A percentile compares a stretch with the other conserved stretches of the same genome.
Evolutionary conservation across 2,888 invertebrate species (phyloP).

Genomic region (Pristionchus exspectatus): DNA sequence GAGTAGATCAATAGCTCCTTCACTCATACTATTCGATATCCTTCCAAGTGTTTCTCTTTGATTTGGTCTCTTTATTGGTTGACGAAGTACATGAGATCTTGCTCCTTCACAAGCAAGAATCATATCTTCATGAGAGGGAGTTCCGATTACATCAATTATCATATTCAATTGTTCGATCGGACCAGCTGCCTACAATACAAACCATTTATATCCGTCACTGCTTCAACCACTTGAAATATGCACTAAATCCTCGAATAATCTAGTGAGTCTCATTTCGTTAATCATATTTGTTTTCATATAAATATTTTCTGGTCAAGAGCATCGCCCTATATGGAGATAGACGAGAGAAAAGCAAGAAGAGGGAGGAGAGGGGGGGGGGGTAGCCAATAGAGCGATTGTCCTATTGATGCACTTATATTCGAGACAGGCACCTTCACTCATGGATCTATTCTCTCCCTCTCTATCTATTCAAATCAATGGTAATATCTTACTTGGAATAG

Average conservation of each 20-base stretch:
- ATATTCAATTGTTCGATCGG: slow-evolving; percentile 98
- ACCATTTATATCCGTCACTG: not conserved
- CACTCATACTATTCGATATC: slow-evolving; percentile 79
- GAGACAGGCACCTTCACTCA: not conserved
- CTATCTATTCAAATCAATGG: not conserved
- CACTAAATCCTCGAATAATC: too few relatives aligned
- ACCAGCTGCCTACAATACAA: slow-evolving; percentile 86
- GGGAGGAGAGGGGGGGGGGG: not conserved
- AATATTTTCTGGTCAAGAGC: not conserved
- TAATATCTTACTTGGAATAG: slow-evolving; percentile 86
- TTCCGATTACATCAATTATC: slow-evolving; percentile 96
- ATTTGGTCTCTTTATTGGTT: slow-evolving; percentile 52
- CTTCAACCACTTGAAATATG: not conserved
- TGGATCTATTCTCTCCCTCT: not conserved
- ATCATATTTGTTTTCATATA: too few relatives aligned
- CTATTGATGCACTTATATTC: not conserved
- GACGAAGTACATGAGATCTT: slow-evolving; percentile 86
- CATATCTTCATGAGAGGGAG: slow-evolving; percentile 96
- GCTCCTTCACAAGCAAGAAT: slow-evolving; percentile 96
- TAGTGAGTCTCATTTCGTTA: too few relatives aligned
- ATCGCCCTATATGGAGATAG: not conserved
- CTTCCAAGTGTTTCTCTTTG: not conserved
- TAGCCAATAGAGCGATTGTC: slow-evolving; percentile 10
- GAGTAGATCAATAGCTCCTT: slow-evolving; percentile 97
- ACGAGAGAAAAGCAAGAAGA: not conserved